These are phyloP conservation scores for Tenthredo livida DNA, from an alignment of 2,888 invertebrate species.

Conservation along the genomic window DNA sequence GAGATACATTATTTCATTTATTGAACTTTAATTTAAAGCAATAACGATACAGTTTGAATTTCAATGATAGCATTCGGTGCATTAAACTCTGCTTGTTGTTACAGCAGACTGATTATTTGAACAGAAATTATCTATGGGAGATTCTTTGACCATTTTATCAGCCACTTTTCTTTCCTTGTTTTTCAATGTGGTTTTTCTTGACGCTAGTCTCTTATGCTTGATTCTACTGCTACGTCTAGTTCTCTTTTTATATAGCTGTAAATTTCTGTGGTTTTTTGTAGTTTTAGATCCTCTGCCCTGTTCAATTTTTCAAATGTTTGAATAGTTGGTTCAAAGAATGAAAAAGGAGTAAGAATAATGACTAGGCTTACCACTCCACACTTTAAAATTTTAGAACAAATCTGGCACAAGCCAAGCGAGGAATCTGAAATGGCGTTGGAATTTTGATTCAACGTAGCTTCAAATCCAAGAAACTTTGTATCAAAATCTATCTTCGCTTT, in stretches of 20 bases:
- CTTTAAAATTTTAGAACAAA: constrained; percentile 64
- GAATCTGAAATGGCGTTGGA: constrained; percentile 25
- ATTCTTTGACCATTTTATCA: neutral
- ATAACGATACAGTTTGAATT: constrained; percentile 18
- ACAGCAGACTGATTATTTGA: neutral
- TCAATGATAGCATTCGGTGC: neutral
- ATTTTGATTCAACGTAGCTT: constrained; percentile 61
- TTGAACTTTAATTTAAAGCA: constrained; percentile 15
- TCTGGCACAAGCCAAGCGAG: constrained; percentile 64
- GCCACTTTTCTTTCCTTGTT: constrained; percentile 44
- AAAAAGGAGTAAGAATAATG: neutral
- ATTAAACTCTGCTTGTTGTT: neutral
- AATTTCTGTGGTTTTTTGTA: constrained; percentile 16
- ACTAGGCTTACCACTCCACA: constrained; percentile 59
- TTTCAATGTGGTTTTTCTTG: constrained; percentile 57
- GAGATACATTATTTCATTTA: constrained; percentile 8
- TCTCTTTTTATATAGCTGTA: constrained; percentile 42
- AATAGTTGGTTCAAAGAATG: neutral
- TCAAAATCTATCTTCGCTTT: constrained; percentile 72
- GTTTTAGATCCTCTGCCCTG: constrained; percentile 22
- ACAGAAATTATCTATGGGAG: neutral
- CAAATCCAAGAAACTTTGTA: constrained; percentile 70
- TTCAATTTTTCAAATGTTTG: constrained; percentile 30
- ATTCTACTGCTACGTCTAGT: constrained; percentile 47
- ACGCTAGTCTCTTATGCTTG: constrained; percentile 58